Percentiles rank a stretch among this genome's conserved stretches.
These are phyloP conservation scores for Hirtodrosophila trivittata DNA, from an alignment of 2,888 invertebrate genomes.

Conservation along the genomic window DNA sequence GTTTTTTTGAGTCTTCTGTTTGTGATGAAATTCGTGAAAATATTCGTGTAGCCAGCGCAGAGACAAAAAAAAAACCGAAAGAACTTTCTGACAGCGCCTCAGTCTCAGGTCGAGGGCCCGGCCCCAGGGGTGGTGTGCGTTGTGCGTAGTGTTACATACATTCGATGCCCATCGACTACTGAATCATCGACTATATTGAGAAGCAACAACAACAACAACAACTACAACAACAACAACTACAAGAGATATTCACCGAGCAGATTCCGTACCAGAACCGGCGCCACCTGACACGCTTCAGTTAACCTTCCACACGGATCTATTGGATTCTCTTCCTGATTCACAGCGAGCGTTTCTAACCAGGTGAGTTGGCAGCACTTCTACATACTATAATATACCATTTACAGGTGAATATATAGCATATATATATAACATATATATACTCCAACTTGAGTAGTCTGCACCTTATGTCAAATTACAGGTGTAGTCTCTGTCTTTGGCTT, in stretches of 20 bases:
- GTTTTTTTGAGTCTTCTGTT: constrained; percentile 13
- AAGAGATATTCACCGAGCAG: too few relatives aligned
- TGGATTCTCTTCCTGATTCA: constrained; percentile 31
- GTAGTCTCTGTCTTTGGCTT: too few relatives aligned
- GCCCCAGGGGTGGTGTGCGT: constrained; percentile 4
- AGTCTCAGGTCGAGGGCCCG: not conserved
- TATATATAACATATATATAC: too few relatives aligned
- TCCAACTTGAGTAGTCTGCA: too few relatives aligned
- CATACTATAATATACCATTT: too few relatives aligned
- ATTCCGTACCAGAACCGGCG: too few relatives aligned
- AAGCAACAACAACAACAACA: constrained; percentile 10
- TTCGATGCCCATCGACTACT: constrained; percentile 62
- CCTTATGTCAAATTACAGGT: too few relatives aligned
- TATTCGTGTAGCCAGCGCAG: constrained; percentile 15
- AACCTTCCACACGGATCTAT: constrained; percentile 1
- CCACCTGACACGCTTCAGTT: constrained; percentile 20
- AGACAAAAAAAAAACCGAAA: constrained; percentile 8
- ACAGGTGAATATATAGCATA: too few relatives aligned
- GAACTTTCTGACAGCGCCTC: constrained; percentile 14
- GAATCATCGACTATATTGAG: constrained; percentile 75
- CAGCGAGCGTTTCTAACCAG: not conserved
- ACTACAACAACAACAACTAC: constrained; percentile 15
- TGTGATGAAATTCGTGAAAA: constrained; percentile 52
- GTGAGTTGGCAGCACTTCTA: constrained; percentile 25
- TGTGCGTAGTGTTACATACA: constrained; percentile 51